phyloP scores from a whole-genome alignment of 2,797 vertebrate species.

The Geotria australis region DNA sequence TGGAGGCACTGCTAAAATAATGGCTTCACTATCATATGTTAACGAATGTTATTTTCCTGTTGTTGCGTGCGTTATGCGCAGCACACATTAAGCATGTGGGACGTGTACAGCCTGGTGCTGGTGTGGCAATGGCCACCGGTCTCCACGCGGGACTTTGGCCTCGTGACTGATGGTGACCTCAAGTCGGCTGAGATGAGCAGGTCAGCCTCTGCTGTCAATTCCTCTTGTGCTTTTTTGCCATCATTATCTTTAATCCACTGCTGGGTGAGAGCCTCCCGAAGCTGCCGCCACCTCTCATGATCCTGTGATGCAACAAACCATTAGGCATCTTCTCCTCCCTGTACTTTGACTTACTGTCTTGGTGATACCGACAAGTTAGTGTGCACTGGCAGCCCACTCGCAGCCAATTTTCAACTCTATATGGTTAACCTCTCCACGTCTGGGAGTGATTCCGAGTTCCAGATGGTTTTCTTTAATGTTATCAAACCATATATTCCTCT shows the following conservation, averaged over 20 bases:
- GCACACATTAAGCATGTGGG: constrained; percentile 52
- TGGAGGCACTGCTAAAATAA: too few species aligned
- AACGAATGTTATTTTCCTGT: background rate
- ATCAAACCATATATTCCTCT: too few species aligned
- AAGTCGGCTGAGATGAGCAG: constrained; percentile 10
- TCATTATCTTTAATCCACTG: background rate
- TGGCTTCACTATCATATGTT: background rate
- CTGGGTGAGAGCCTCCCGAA: background rate
- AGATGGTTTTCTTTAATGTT: too few species aligned
- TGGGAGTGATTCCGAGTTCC: too few species aligned
- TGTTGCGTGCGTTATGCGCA: constrained; percentile 6
- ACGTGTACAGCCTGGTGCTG: constrained; percentile 31
- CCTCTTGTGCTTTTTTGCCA: too few species aligned
- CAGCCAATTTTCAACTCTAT: too few species aligned
- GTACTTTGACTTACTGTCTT: too few species aligned
- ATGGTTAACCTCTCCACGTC: too few species aligned
- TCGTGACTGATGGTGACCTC: constrained; percentile 41
- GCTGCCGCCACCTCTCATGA: background rate
- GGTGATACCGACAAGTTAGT: too few species aligned
- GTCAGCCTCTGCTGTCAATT: constrained; percentile 10
- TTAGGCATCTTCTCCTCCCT: too few species aligned
- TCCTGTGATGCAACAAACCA: too few species aligned
- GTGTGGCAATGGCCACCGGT: constrained; percentile 38
- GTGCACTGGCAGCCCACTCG: too few species aligned
- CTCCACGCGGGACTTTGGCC: constrained; percentile 39